These are phyloP conservation scores for Pheosia gnoma DNA, from an alignment of 2,888 invertebrate species.

Conservation along the genomic window DNA sequence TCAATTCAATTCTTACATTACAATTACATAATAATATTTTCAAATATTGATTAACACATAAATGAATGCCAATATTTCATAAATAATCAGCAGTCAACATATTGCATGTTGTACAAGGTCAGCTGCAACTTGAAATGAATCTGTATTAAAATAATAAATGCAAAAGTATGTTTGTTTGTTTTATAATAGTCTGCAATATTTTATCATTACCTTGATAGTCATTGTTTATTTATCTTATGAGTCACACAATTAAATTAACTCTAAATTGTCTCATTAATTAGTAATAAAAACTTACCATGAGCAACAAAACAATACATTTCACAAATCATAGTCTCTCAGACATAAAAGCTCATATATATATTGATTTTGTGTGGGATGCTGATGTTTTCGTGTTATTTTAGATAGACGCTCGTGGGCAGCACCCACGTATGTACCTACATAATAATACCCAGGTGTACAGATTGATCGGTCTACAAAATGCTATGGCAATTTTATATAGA, in stretches of 20 bases:
- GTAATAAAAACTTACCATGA: constrained; percentile 6
- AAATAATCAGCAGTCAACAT: neutral
- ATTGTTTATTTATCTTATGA: too few species aligned
- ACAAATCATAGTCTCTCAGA: neutral
- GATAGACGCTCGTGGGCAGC: constrained; percentile 32
- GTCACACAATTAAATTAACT: neutral
- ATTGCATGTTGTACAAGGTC: neutral
- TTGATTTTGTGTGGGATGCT: constrained; percentile 52
- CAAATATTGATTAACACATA: neutral
- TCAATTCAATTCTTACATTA: too few species aligned
- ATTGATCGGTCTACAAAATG: constrained; percentile 7
- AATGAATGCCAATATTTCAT: neutral
- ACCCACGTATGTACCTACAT: constrained; percentile 26
- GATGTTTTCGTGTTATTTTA: constrained; percentile 36
- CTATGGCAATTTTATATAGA: neutral
- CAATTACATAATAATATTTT: too few species aligned
- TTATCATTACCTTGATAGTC: too few species aligned
- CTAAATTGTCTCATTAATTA: too few species aligned
- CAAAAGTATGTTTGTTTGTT: too few species aligned
- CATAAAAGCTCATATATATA: constrained; percentile 13
- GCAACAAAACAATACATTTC: constrained; percentile 4
- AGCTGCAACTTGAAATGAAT: neutral
- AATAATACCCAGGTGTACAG: constrained; percentile 23
- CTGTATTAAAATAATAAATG: too few species aligned
- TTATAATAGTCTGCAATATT: too few species aligned